Conservation (phyloP, 2,888 invertebrate genomes). For the Chrysotoxum bicinctum region DNA sequence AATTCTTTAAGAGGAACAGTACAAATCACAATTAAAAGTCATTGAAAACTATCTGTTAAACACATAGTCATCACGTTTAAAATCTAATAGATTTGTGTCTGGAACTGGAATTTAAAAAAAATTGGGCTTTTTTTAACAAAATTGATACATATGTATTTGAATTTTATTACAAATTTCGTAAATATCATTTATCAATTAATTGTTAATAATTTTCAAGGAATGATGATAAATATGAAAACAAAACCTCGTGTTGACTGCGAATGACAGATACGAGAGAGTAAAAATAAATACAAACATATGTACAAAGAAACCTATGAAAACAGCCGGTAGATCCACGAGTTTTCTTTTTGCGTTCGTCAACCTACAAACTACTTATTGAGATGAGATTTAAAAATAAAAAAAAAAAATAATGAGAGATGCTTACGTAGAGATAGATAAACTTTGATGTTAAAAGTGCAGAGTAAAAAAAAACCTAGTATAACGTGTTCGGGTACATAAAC, state of each 20-base stretch:
- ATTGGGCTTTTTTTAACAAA: no score
- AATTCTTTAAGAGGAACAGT: no score
- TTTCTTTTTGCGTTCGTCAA: slow-evolving; percentile 8
- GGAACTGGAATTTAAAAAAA: no score
- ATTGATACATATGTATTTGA: no score
- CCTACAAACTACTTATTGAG: slow-evolving; percentile 12
- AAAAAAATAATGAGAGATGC: background rate
- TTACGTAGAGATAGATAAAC: background rate
- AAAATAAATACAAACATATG: background rate
- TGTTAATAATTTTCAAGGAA: background rate
- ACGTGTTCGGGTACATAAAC: background rate
- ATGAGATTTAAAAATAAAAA: slow-evolving; percentile 7
- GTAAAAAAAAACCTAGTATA: background rate
- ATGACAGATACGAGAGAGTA: slow-evolving; percentile 1
- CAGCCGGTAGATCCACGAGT: slow-evolving; percentile 29
- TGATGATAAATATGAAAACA: slow-evolving; percentile 7
- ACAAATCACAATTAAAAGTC: background rate
- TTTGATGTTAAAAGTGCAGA: background rate
- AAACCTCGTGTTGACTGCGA: slow-evolving; percentile 9
- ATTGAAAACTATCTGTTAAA: background rate
- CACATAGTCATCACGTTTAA: background rate
- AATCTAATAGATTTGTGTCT: background rate
- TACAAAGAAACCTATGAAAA: background rate
- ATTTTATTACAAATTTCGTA: background rate
- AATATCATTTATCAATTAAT: background rate